phyloP scores from a whole-genome alignment of 2,113 vertebrate species.

The Mesembrinibis cayennensis region DNA sequence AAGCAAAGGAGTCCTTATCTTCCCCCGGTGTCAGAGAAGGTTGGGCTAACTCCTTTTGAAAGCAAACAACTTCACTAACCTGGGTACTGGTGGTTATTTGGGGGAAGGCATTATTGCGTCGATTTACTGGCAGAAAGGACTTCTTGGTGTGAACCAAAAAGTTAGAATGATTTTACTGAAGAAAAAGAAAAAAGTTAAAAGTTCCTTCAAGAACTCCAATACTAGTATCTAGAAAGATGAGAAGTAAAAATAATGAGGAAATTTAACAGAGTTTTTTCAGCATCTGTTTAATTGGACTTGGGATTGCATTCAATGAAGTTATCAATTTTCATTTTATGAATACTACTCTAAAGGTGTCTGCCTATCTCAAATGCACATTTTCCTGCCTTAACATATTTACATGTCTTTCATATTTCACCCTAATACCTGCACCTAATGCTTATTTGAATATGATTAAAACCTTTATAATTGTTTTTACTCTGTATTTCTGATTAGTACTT shows the following conservation, averaged over 20 bases:
- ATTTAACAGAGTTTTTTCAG: background rate
- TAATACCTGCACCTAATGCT: background rate
- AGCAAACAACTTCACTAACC: background rate
- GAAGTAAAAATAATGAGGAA: background rate
- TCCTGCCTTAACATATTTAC: background rate
- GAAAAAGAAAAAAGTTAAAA: background rate
- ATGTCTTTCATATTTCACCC: background rate
- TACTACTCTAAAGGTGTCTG: background rate
- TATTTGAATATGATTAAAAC: background rate
- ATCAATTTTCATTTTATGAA: background rate
- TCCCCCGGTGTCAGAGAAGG: background rate
- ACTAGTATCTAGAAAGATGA: background rate
- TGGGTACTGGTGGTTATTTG: background rate
- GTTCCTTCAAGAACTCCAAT: background rate
- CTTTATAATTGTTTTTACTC: background rate
- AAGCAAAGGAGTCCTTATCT: background rate
- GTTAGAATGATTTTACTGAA: background rate
- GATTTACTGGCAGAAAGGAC: background rate
- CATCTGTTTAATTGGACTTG: background rate
- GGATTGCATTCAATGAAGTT: background rate
- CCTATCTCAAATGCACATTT: background rate
- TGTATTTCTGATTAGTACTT: background rate
- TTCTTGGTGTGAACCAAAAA: background rate
- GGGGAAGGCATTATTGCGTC: background rate
- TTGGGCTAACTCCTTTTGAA: background rate